Conservation (phyloP, 2,888 invertebrate species). For the Molanna angustata region DNA sequence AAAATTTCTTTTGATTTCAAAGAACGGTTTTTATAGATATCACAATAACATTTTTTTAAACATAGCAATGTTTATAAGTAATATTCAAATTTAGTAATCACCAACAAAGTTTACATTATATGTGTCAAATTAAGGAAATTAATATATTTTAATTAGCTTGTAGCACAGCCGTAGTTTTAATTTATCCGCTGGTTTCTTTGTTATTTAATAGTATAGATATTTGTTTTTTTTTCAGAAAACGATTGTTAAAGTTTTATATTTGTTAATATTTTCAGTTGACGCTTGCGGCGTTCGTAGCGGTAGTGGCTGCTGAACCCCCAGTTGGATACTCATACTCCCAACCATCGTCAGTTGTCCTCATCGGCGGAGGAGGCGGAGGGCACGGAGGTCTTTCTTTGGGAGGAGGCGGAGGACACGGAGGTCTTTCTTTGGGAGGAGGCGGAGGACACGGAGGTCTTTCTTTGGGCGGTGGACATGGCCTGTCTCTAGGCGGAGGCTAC, state of each 20-base stretch:
- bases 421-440: slow-evolving; percentile 57
- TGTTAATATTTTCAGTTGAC: slow-evolving; percentile 59
- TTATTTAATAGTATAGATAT: no score
- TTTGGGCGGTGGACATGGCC: slow-evolving; percentile 39
- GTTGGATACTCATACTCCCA: slow-evolving; percentile 67
- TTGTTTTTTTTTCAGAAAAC: background rate
- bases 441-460: slow-evolving; percentile 65
- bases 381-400: slow-evolving; percentile 53
- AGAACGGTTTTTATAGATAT: no score
- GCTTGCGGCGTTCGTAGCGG: slow-evolving; percentile 72
- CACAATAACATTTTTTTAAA: no score
- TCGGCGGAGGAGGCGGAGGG: slow-evolving; percentile 54
- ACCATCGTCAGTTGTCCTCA: slow-evolving; percentile 45
- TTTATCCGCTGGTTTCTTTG: no score
- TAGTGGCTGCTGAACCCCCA: slow-evolving; percentile 72
- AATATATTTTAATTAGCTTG: no score
- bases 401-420: slow-evolving; percentile 52
- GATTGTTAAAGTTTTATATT: slow-evolving; percentile 7
- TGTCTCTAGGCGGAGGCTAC: slow-evolving; percentile 48
- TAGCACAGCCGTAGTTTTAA: no score
- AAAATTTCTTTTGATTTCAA: no score
- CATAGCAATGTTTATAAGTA: no score
- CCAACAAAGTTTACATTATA: no score
- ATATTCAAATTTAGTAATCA: no score
- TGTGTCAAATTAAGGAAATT: no score